Evolutionary conservation across 2,113 vertebrate species (phyloP).

Genomic region (Paramormyrops kingsleyae): DNA sequence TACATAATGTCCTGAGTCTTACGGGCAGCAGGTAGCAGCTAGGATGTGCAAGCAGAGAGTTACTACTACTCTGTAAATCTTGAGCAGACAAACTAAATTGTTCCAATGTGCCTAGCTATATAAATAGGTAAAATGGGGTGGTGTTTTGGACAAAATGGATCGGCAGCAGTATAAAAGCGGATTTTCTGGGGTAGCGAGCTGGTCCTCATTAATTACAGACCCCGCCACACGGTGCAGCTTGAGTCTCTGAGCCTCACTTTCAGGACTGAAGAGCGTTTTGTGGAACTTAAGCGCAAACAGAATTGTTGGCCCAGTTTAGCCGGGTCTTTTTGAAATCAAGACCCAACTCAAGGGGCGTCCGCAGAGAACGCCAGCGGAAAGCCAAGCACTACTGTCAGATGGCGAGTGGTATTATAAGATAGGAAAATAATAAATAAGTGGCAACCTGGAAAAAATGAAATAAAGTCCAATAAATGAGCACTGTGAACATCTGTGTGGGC

Average conservation of each 20-base stretch:
- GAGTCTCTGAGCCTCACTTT: not conserved
- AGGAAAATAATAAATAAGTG: conserved; percentile 43
- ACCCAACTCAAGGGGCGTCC: not conserved
- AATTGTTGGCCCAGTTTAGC: not conserved
- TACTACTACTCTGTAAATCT: not conserved
- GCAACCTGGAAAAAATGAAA: conserved; percentile 34
- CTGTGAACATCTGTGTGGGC: conserved; percentile 65
- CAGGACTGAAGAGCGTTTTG: not conserved
- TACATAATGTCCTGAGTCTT: not conserved
- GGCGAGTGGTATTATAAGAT: conserved; percentile 14
- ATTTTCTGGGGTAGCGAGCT: not conserved
- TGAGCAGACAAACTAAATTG: not conserved
- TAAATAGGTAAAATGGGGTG: not conserved
- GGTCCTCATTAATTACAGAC: not conserved
- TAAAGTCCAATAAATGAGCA: conserved; percentile 61
- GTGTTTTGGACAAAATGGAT: not conserved
- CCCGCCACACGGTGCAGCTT: not conserved
- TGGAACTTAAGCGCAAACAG: not conserved
- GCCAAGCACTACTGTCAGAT: not conserved
- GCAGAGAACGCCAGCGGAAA: not conserved
- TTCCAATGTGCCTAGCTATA: not conserved
- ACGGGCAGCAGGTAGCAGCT: not conserved
- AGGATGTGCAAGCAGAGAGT: not conserved
- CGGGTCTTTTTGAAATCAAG: not conserved
- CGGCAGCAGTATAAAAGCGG: not conserved